phyloP scores from a whole-genome alignment of 2,797 vertebrate species.

The Sciurus vulgaris region DNA sequence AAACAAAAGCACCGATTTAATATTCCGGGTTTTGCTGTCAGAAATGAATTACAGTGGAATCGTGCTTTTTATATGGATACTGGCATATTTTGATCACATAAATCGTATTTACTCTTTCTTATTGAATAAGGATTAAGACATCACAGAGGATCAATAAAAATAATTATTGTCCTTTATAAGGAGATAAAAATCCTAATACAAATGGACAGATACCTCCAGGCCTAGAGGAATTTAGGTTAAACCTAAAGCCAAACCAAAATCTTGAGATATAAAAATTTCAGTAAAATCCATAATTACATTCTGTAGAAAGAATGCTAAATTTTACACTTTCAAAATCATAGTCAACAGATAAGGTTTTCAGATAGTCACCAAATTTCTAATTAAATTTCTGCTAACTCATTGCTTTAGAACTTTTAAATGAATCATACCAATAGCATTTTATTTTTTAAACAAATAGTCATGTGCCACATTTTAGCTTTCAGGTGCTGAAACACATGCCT shows the following conservation, averaged over 20 bases:
- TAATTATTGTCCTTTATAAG: neutral
- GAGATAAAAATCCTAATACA: slow-evolving; percentile 14
- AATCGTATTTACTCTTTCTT: slow-evolving; percentile 57
- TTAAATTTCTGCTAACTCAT: neutral
- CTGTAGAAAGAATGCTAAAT: neutral
- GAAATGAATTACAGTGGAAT: slow-evolving; percentile 35
- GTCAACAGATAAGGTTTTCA: neutral
- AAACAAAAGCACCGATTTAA: slow-evolving; percentile 55
- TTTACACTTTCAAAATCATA: neutral
- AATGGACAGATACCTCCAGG: neutral
- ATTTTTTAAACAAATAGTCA: slow-evolving; percentile 4
- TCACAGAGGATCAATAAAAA: slow-evolving; percentile 49
- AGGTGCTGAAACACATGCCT: neutral
- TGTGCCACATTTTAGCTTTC: neutral
- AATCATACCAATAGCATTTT: neutral
- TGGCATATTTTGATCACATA: slow-evolving; percentile 39
- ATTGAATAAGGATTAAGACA: slow-evolving; percentile 23
- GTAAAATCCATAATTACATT: slow-evolving; percentile 53
- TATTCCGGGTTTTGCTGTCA: slow-evolving; percentile 44
- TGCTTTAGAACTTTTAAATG: neutral
- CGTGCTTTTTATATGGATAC: slow-evolving; percentile 18
- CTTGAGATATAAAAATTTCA: neutral
- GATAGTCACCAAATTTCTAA: neutral
- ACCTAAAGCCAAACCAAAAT: slow-evolving; percentile 56
- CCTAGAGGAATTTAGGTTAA: neutral